Base-by-base conservation (phyloP, 1,140 invertebrate genomes). In the Drosophila repletoides region DNA sequence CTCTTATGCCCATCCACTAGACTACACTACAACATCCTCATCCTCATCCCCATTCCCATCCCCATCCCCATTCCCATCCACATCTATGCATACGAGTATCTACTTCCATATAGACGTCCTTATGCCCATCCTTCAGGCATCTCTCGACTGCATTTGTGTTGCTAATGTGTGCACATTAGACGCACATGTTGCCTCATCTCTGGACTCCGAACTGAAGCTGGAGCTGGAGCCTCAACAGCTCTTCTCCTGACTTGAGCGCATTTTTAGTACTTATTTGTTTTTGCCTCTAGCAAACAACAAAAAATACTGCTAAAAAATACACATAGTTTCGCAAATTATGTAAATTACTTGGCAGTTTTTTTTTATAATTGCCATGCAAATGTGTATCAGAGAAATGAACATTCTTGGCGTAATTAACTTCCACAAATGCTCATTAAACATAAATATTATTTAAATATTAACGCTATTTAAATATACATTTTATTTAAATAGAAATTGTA, bases 81-180 rank as follows among this genome's bases (percentile, higher is more conserved):
- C 21, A 49, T 41, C n/a, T n/a, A n/a, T n/a, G n/a, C n/a, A n/a
- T n/a, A n/a, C n/a, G n/a, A n/a, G n/a, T n/a, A n/a, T n/a, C n/a
- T n/a, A n/a, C n/a, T n/a, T n/a, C n/a, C n/a, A n/a, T n/a, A n/a
- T n/a, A n/a, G n/a, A n/a, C n/a, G n/a, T n/a, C n/a, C n/a, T n/a
- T n/a, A n/a, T n/a, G n/a, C n/a, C n/a, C n/a, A n/a, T n/a, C 14
- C 63, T 67, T 45, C 56, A 52, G 12, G 31, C 64, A 52, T 22
- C 56, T 22, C 56, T 67, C 66, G 43, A 64, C 76, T 75, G 72
- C 80, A 86, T 86, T 75, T 80, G 81, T 65, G 67, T 86, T 80
- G 76, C 80, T 86, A 86, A 86, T 86, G 80, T 86, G 81, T 67
- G 56, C 81, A 86, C 81, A 86, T 86, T 86, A 86, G 75, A 86